phyloP scores from a whole-genome alignment of 1,140 invertebrate genomes.

The Onthophagus taurus region DNA sequence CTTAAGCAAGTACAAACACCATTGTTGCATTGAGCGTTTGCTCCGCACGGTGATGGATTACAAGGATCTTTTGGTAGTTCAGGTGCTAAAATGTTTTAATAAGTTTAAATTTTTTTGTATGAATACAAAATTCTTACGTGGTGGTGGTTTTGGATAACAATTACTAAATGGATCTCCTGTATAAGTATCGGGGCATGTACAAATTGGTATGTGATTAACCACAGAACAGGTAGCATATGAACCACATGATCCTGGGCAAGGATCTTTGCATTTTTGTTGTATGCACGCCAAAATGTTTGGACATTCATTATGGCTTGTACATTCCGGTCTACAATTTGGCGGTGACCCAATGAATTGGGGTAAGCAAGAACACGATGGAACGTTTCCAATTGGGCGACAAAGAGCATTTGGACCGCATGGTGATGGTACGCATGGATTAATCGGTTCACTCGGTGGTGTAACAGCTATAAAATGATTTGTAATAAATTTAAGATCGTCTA shows the following conservation, averaged over 20 bases:
- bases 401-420: conserved; percentile 59
- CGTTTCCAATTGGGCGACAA: conserved; percentile 48
- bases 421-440: conserved; percentile 57
- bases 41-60: conserved; percentile 66
- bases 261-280: conserved; percentile 57
- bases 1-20: conserved; percentile 53
- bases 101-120: conserved; percentile 4
- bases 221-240: conserved; percentile 45
- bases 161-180: conserved; percentile 51
- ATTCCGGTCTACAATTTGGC: conserved; percentile 64
- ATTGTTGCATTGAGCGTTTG: conserved; percentile 64
- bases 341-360: conserved; percentile 57
- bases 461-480: conserved; percentile 28
- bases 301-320: conserved; percentile 59
- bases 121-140: conserved; percentile 30
- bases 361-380: conserved; percentile 57
- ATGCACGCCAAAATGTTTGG: conserved; percentile 57
- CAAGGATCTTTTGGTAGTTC: conserved; percentile 43
- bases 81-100: conserved; percentile 10
- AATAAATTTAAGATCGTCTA: conserved; percentile 29
- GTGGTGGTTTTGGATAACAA: conserved; percentile 43
- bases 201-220: conserved; percentile 44
- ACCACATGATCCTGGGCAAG: conserved; percentile 61
- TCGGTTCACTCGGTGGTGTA: conserved; percentile 30
- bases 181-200: conserved; percentile 46